phyloP scores from a whole-genome alignment of 2,888 invertebrate genomes.

The Azorinus chamasolen region DNA sequence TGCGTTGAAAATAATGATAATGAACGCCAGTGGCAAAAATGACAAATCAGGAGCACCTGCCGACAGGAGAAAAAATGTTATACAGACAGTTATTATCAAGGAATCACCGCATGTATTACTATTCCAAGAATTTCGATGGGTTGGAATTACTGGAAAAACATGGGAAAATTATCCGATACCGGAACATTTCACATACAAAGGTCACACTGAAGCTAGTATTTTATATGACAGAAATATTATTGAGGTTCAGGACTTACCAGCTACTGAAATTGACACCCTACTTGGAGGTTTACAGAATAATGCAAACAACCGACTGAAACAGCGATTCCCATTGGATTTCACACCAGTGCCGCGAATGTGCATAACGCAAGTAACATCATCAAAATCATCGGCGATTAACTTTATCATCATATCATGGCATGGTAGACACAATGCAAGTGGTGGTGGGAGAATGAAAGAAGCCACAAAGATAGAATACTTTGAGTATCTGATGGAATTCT shows the following conservation, averaged over 20 bases:
- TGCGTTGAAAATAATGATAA: constrained; percentile 19
- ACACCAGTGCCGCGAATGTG: constrained; percentile 46
- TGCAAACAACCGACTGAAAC: constrained; percentile 31
- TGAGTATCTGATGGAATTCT: constrained; percentile 45
- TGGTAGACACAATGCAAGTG: constrained; percentile 19
- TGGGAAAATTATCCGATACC: constrained; percentile 46
- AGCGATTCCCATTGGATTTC: constrained; percentile 40
- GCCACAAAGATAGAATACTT: constrained; percentile 35
- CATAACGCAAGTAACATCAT: constrained; percentile 14
- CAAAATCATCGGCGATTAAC: constrained; percentile 21
- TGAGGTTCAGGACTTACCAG: constrained; percentile 21
- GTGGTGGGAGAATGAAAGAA: constrained; percentile 14
- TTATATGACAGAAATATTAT: constrained; percentile 25
- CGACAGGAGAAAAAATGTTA: constrained; percentile 36
- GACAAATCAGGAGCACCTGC: constrained; percentile 19
- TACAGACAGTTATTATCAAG: constrained; percentile 27
- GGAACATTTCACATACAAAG: constrained; percentile 29
- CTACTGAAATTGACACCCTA: constrained; percentile 25
- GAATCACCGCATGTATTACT: constrained; percentile 36
- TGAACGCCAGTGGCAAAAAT: constrained; percentile 41
- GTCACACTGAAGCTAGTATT: constrained; percentile 41
- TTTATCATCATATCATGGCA: constrained; percentile 61
- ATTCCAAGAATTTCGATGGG: constrained; percentile 50
- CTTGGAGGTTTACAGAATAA: constrained; percentile 32
- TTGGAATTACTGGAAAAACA: constrained; percentile 31